phyloP scores from a whole-genome alignment of 1,140 invertebrate genomes.

The Drosophila arawakana region DNA sequence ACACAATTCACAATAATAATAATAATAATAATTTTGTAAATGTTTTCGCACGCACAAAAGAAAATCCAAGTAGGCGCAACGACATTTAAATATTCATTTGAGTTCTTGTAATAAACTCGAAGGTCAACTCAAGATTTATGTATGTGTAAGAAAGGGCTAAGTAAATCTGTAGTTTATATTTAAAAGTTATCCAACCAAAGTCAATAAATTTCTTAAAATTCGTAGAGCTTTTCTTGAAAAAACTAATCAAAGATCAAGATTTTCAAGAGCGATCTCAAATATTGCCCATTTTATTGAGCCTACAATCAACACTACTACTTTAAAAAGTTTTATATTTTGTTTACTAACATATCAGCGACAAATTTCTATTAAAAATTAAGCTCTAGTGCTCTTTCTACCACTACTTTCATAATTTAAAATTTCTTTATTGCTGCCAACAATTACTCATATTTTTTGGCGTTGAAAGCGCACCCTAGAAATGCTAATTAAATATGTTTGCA shows the following conservation, averaged over 20 bases:
- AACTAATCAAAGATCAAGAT: too few species aligned
- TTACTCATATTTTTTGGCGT: constrained; percentile 12
- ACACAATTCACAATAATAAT: constrained; percentile 74
- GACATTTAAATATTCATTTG: constrained; percentile 37
- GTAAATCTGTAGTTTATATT: not conserved
- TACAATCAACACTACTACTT: too few species aligned
- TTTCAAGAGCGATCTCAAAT: too few species aligned
- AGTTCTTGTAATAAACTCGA: constrained; percentile 16
- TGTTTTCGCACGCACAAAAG: constrained; percentile 75
- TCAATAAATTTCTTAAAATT: not conserved
- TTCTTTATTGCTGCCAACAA: not conserved
- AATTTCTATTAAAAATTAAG: too few species aligned
- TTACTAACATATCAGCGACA: too few species aligned
- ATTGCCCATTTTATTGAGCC: too few species aligned
- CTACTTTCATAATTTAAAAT: not conserved
- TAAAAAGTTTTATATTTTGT: too few species aligned
- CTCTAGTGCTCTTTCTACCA: not conserved
- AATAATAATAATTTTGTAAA: constrained; percentile 77
- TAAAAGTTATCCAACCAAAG: constrained; percentile 7
- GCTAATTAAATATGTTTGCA: constrained; percentile 60
- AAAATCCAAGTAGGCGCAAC: constrained; percentile 36
- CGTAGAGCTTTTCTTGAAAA: too few species aligned
- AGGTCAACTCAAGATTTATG: constrained; percentile 33
- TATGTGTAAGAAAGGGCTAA: constrained; percentile 5
- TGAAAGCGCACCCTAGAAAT: constrained; percentile 34